Conservation (phyloP, 2,888 invertebrate genomes). For the Cephalotes varians region DNA sequence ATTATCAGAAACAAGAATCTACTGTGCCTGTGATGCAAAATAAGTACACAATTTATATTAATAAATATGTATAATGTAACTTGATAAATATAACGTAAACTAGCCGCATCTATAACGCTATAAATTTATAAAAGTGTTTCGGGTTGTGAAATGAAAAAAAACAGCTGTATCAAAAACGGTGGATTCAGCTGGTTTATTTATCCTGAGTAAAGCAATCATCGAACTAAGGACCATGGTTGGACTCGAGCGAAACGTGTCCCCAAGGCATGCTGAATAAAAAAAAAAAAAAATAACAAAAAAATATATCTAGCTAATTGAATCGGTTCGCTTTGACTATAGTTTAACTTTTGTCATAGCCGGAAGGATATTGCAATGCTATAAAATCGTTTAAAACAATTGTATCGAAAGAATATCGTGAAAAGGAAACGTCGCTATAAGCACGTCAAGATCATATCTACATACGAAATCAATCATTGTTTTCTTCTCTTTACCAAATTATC, state of each 20-base stretch:
- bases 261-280: conserved; percentile 10
- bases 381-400: neutral
- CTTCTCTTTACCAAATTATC: neutral
- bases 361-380: neutral
- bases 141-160: conserved; percentile 21
- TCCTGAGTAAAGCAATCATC: conserved; percentile 23
- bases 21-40: neutral
- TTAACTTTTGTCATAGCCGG: conserved; percentile 40
- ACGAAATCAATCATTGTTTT: too few species aligned
- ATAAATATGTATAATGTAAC: too few species aligned
- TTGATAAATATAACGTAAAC: conserved; percentile 6
- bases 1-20: neutral
- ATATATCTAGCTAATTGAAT: conserved; percentile 61
- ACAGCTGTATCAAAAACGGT: neutral
- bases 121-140: conserved; percentile 12
- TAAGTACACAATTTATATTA: neutral
- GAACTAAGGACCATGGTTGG: conserved; percentile 14
- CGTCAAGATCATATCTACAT: neutral
- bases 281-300: conserved; percentile 31
- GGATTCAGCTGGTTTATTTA: conserved; percentile 12
- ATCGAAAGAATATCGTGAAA: neutral
- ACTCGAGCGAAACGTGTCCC: neutral
- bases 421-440: neutral
- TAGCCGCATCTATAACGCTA: neutral
- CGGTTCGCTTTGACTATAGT: conserved; percentile 25